These are phyloP conservation scores for Caenorhabditis angaria DNA, from an alignment of 2,888 invertebrate genomes.

Conservation along the genomic window DNA sequence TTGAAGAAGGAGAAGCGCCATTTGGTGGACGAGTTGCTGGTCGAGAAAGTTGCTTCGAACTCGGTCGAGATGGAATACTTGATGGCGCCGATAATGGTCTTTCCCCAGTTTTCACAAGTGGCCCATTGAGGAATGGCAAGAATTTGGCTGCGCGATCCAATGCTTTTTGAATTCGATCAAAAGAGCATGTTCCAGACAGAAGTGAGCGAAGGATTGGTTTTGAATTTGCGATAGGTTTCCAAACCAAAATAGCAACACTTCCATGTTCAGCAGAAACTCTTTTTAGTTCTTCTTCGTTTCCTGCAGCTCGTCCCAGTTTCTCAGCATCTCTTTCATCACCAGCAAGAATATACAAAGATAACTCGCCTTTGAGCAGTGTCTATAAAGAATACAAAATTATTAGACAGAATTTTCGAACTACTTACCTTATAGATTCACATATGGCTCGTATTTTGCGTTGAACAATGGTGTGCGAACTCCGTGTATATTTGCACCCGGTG, in stretches of 20 bases:
- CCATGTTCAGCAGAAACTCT: constrained; percentile 29
- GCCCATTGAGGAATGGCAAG: constrained; percentile 40
- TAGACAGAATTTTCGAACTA: too few species aligned
- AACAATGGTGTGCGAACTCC: constrained; percentile 6
- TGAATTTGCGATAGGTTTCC: constrained; percentile 32
- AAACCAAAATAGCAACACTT: constrained; percentile 35
- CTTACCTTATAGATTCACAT: constrained; percentile 17
- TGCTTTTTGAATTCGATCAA: constrained; percentile 36
- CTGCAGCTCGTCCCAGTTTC: constrained; percentile 29
- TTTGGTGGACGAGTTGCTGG: too few species aligned
- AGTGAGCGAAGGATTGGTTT: constrained; percentile 28
- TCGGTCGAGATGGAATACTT: too few species aligned
- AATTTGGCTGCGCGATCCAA: constrained; percentile 32
- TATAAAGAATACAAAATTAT: constrained; percentile 8
- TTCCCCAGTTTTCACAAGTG: not conserved
- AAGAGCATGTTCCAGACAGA: constrained; percentile 29
- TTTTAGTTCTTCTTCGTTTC: constrained; percentile 35
- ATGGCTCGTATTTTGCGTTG: constrained; percentile 27
- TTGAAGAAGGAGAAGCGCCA: too few species aligned
- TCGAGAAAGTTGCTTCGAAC: too few species aligned
- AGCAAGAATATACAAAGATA: constrained; percentile 41
- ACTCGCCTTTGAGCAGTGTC: constrained; percentile 21
- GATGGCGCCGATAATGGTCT: not conserved
- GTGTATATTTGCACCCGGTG: constrained; percentile 7
- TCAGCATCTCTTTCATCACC: constrained; percentile 47